Base-by-base conservation (phyloP, 2,888 invertebrate species). In the Euplexia lucipara region DNA sequence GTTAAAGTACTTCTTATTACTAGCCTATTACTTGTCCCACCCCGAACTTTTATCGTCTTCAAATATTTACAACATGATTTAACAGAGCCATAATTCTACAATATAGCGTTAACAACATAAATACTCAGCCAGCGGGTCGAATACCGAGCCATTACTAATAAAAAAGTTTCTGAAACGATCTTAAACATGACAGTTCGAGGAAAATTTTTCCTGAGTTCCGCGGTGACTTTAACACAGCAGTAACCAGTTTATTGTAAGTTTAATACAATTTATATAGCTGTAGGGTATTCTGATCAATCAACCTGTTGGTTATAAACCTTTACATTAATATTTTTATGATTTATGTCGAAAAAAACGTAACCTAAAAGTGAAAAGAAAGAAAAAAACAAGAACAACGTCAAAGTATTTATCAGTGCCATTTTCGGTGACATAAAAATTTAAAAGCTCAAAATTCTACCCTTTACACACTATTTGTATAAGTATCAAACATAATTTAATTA, bases 161-260 rank as follows among this genome's bases (percentile, higher is more conserved):
- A 14, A 45, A 56, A 32, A 16, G 41, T 59, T 59, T 20, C 20
- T 30, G 20, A 12, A 41, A 59, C n/a, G n/a, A 16, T 20, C 20
- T 22, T 6, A 49, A 49, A 48, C n/a, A 2, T 14, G 2, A 9
- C 5, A 18, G 14, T 51, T 35, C 52, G 16, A 18, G 47, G 52
- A 44, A 54, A 47, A 20, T 32, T 41, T 16, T 9, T 22, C 39
- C 39, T 18, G 10, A 39, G 47, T n/a, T 54, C 30, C 16, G 30
- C 20, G n/a, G 20, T 39, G 10, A 34, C 30, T 39, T 22, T 44
- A 7, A n/a, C 6, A 22, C 10, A 37, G 26, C 3, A 37, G 1
- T 32, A 22, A 22, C n/a, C 10, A 8, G 45, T 54, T 42, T 35
- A 35, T 34, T 20, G 16, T 45, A 45, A 56, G 45, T 45, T n/a